Base-by-base conservation (phyloP, 2,797 vertebrate species). In the Bucorvus abyssinicus region DNA sequence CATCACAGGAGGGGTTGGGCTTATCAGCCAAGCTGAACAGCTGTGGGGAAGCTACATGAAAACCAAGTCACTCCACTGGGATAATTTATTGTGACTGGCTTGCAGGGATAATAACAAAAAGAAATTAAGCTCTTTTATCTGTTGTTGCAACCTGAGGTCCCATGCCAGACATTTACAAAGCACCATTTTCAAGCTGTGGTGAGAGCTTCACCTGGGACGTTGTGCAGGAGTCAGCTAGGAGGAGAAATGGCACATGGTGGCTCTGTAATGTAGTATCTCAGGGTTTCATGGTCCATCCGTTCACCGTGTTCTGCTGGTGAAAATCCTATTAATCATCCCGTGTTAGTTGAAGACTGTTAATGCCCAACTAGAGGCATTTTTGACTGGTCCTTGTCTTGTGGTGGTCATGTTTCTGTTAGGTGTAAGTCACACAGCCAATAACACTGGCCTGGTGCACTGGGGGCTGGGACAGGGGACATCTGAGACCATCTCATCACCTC, bases 31-130 rank as follows among this genome's bases (percentile, higher is more conserved):
- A 96, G 59, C 60, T 0, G 12, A 95, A 83, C 89, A 94, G 86
- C 97, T 97, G 93, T 6, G 2, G 45, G 84, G 84, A 94, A 93
- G 56, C 67, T 90, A 69, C 69, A 88, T 67, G 84, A 92, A 95
- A 94, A 89, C 55, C 1, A 0, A 94, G 59, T 55, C 91, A 76
- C 73, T 91, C 42, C 67, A 63, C 67, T 86, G 86, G 82, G 94
- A 86, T 92, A 91, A 96, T 95, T 96, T 94, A 89, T 86, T 71
- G 74, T 42, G 47, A 30, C 36, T 85, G 34, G n/a, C 75, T 92
- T 90, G 69, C 0, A 1, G 60, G 68, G 77, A 79, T 92, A 85
- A 77, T 17, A 83, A 38, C 84, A 89, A 76, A 89, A 76, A 94
- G 42, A 87, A 74, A 57, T 64, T 38, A 21, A 40, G 34, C 30